Evolutionary conservation across 2,797 vertebrate species (phyloP).

Genomic region (Hippopotamyrus pictus): DNA sequence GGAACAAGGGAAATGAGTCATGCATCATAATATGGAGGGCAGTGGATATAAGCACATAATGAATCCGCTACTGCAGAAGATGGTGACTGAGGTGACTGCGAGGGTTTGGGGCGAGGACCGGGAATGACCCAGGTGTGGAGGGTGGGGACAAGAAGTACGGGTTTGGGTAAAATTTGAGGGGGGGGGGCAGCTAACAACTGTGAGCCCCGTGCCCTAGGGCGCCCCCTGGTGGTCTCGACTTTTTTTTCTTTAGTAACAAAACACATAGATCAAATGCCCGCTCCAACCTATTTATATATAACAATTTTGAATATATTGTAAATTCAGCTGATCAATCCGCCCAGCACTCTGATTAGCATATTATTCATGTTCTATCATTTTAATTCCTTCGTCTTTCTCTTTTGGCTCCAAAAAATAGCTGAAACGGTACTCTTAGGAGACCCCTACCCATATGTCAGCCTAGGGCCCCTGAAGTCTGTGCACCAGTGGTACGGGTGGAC

Average conservation of each 20-base stretch:
- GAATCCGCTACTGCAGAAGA: neutral
- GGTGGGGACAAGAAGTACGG: constrained; percentile 38
- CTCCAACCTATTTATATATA: neutral
- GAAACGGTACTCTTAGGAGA: neutral
- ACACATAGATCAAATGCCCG: neutral
- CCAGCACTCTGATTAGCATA: neutral
- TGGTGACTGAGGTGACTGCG: neutral
- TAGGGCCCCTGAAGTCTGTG: neutral
- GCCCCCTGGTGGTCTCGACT: neutral
- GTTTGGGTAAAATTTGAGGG: constrained; percentile 35
- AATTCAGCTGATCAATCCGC: neutral
- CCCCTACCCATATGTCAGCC: neutral
- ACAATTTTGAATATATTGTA: neutral
- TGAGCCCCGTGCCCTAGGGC: neutral
- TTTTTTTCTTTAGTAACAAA: neutral
- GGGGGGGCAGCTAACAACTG: neutral
- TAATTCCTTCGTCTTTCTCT: neutral
- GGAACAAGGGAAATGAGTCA: constrained; percentile 5
- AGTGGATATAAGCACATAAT: neutral
- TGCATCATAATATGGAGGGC: neutral
- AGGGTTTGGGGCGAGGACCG: neutral
- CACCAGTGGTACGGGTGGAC: neutral
- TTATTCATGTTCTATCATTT: neutral
- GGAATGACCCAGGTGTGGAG: constrained; percentile 33
- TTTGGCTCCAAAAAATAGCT: neutral